Percentiles rank a stretch among this genome's conserved stretches.
phyloP scores from a whole-genome alignment of 2,797 vertebrate genomes.

The Enteromius viviparus region DNA sequence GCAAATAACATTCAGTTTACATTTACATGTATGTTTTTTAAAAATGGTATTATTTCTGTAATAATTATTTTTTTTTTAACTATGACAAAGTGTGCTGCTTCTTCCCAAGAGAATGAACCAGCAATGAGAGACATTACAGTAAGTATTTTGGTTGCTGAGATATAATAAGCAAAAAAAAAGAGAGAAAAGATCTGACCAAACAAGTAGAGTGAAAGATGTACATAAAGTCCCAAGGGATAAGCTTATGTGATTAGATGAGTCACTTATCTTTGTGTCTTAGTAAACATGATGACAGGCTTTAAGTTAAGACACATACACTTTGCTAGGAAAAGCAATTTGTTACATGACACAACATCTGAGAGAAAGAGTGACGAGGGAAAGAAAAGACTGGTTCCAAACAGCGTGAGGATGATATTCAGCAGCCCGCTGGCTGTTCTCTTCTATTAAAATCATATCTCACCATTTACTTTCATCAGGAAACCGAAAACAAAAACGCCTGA shows the following conservation, averaged over 20 bases:
- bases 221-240: not conserved
- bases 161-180: not conserved
- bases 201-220: not conserved
- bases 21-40: too few relatives aligned
- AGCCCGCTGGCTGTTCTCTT: constrained; percentile 17
- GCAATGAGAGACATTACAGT: not conserved
- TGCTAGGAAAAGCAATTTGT: constrained; percentile 14
- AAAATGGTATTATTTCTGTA: too few relatives aligned
- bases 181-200: not conserved
- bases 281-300: constrained; percentile 23
- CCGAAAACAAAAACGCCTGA: constrained; percentile 31
- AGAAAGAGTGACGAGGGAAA: constrained; percentile 33
- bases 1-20: not conserved
- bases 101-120: not conserved
- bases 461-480: constrained; percentile 32
- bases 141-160: not conserved
- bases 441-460: constrained; percentile 24
- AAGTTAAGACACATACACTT: constrained; percentile 25
- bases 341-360: constrained; percentile 30
- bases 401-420: constrained; percentile 1
- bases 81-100: too few relatives aligned
- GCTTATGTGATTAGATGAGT: constrained; percentile 7
- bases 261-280: constrained; percentile 9
- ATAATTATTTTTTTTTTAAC: too few relatives aligned
- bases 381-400: constrained; percentile 14